Evolutionary conservation across 2,797 vertebrate species (phyloP), one percentile per base, ranked within the genome.

Genomic region (Myripristis murdjan): DNA sequence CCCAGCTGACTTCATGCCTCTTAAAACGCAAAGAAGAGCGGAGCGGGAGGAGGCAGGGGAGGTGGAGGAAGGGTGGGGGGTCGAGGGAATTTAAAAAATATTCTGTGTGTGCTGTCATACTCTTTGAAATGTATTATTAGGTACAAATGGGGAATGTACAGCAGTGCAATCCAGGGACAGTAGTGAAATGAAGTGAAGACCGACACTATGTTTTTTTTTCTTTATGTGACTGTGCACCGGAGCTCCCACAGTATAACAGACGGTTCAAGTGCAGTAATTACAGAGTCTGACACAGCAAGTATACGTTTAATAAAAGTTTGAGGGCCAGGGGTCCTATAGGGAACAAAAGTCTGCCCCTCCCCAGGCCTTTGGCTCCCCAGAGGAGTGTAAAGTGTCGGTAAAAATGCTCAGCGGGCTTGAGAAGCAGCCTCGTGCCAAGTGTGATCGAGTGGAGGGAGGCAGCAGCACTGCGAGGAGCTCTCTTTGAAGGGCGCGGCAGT

Each of bases 401-500:
- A 92, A 91, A 92, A 90, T 37, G 76, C 83, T 82, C 88, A 86
- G 90, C 81, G 66, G 83, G 89, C 69, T 77, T 33, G 73, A 82
- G 81, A 83, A 69, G 64, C 55, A 55, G 37, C 66, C 79, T 68
- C 16, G 55, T 78, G 82, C 82, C 67, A 81, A 80, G 77, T 67
- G 75, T 82, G 88, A 90, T 82, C 11, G 71, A 88, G 85, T 74
- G 82, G 82, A 74, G 83, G 64, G 77, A 73, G 76, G 79, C 79
- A 69, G 80, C 79, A 14, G 67, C 82, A 56, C 85, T 67, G 84
- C 15, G 66, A 82, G 84, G 75, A 75, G 39, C 72, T 69, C 41
- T 46, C 83, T 92, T 88, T 92, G 92, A 93, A 94, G 91, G 92
- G 90, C 75, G 14, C 58, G 18, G 62, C 84, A 68, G 85, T 91